These are phyloP conservation scores for Hydropotes inermis DNA, from an alignment of 2,113 vertebrate genomes.

Conservation along the genomic window DNA sequence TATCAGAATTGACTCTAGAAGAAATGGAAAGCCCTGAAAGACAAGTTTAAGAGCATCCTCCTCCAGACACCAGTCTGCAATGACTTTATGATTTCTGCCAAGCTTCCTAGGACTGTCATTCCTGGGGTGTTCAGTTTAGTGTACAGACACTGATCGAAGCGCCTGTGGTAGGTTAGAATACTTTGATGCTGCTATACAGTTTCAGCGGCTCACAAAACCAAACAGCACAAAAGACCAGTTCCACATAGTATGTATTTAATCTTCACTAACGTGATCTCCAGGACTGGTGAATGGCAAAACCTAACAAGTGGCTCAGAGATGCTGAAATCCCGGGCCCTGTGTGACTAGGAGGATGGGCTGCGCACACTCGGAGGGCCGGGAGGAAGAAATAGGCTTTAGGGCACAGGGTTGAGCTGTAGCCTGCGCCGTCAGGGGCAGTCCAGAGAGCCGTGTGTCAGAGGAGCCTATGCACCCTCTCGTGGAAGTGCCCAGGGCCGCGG, in stretches of 20 bases:
- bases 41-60: neutral
- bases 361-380: accelerated
- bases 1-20: neutral
- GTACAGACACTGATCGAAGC: neutral
- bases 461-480: accelerated
- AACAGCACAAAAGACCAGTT: neutral
- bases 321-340: accelerated
- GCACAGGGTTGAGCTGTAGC: neutral
- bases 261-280: neutral
- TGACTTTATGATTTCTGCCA: neutral
- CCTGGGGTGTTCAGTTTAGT: neutral
- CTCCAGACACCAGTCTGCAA: neutral
- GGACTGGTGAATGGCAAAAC: neutral
- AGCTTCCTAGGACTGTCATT: neutral
- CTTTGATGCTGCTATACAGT: neutral
- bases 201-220: neutral
- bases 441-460: neutral
- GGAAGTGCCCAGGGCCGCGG: too few species aligned
- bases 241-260: neutral
- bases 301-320: neutral
- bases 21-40: neutral
- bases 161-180: neutral
- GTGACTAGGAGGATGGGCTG: neutral
- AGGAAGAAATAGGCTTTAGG: neutral
- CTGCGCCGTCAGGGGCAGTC: too few species aligned